Conservation (phyloP, 2,113 vertebrate genomes). For the Myiagra hebetior region DNA sequence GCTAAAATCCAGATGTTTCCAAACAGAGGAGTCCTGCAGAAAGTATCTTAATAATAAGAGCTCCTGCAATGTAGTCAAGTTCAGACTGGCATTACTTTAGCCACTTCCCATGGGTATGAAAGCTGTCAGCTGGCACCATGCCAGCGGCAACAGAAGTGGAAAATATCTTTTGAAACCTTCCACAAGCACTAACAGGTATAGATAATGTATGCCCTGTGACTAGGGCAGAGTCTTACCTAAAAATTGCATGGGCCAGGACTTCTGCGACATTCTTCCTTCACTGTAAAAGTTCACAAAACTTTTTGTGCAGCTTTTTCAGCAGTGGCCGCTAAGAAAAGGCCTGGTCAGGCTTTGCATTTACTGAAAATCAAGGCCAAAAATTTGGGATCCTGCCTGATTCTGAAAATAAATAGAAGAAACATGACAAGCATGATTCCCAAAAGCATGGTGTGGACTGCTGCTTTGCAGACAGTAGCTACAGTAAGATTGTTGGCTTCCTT, state of each 20-base stretch:
- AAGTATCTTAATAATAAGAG: neutral
- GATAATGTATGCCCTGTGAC: neutral
- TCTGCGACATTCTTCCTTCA: neutral
- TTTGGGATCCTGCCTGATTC: neutral
- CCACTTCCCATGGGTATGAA: constrained; percentile 11
- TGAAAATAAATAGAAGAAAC: neutral
- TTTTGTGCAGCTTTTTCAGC: neutral
- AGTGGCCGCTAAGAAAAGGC: neutral
- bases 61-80: constrained; percentile 3
- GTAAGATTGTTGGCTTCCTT: neutral
- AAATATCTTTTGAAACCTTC: constrained; percentile 34
- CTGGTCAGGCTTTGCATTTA: neutral
- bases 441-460: neutral
- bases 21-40: neutral
- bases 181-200: neutral
- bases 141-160: neutral
- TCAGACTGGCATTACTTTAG: neutral
- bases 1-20: neutral
- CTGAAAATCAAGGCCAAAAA: neutral
- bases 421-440: neutral
- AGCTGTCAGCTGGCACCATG: neutral
- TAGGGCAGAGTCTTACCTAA: neutral
- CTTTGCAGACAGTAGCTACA: neutral
- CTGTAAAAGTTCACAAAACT: neutral
- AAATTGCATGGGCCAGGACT: neutral